These are phyloP conservation scores for Mycalesis mineus DNA, from an alignment of 2,888 invertebrate genomes.

Conservation along the genomic window DNA sequence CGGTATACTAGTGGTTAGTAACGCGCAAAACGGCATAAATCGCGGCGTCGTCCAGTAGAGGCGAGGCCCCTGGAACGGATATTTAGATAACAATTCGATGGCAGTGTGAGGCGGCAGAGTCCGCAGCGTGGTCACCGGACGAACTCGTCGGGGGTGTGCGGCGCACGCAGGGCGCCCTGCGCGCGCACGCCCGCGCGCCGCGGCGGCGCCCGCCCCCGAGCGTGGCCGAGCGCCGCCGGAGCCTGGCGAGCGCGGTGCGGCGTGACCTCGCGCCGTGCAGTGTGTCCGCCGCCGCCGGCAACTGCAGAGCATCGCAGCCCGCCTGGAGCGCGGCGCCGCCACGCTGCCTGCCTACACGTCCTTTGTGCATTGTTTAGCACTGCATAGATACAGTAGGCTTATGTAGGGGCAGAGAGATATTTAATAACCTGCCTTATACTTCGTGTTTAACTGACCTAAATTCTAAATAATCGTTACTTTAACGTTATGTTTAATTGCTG, in stretches of 20 bases:
- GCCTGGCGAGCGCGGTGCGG: constrained; percentile 47
- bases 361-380: no score
- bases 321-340: no score
- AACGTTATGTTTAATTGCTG: no score
- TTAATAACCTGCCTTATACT: no score
- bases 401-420: no score
- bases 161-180: constrained; percentile 65
- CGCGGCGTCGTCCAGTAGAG: constrained; percentile 56
- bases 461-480: no score
- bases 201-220: constrained; percentile 50
- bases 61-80: constrained; percentile 60
- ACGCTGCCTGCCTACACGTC: no score
- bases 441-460: no score
- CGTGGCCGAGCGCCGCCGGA: constrained; percentile 48
- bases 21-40: constrained; percentile 37
- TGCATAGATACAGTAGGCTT: no score
- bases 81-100: constrained; percentile 67
- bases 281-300: no score
- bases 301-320: no score
- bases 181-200: constrained; percentile 47
- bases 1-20: constrained; percentile 37
- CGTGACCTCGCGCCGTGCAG: constrained; percentile 64
- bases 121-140: constrained; percentile 68
- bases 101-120: constrained; percentile 69
- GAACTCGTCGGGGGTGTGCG: constrained; percentile 64